phyloP scores from a whole-genome alignment of 2,888 invertebrate species.

The Crioceris asparagi region DNA sequence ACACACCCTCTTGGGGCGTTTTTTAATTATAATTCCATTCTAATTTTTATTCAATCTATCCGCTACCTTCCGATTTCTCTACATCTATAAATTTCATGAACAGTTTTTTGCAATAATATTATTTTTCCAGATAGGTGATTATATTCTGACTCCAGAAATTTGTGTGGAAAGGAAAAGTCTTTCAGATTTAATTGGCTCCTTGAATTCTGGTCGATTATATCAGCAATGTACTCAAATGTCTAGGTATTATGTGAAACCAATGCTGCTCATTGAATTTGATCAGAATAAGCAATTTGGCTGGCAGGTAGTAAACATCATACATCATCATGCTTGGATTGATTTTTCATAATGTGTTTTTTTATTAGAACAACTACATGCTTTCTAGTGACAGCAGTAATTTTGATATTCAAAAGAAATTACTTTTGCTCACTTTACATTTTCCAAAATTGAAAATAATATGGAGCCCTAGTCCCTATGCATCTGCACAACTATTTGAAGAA shows the following conservation, averaged over 20 bases:
- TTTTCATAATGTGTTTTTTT: conserved; percentile 4
- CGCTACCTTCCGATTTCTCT: too few relatives aligned
- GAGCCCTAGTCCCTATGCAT: conserved; percentile 94
- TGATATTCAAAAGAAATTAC: conserved; percentile 76
- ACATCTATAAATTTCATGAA: too few relatives aligned
- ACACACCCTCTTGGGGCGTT: too few relatives aligned
- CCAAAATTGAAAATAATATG: conserved; percentile 87
- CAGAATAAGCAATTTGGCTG: conserved; percentile 84
- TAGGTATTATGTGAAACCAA: conserved; percentile 74
- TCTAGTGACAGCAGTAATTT: conserved; percentile 64
- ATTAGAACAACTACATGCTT: conserved; percentile 68
- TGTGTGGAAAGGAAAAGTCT: conserved; percentile 96
- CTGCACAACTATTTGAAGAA: conserved; percentile 92
- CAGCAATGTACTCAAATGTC: conserved; percentile 94
- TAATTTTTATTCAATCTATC: too few relatives aligned
- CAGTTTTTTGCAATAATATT: too few relatives aligned
- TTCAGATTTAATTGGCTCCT: conserved; percentile 89
- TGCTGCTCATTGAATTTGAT: conserved; percentile 93
- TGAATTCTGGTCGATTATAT: conserved; percentile 89
- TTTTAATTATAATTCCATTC: too few relatives aligned
- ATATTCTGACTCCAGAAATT: conserved; percentile 91
- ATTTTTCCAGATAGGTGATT: conserved; percentile 77
- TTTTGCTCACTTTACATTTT: conserved; percentile 90
- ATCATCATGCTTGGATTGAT: not conserved
- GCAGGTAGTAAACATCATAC: conserved; percentile 51